A percentile compares a stretch with the other conserved stretches of the same genome.
phyloP scores from a whole-genome alignment of 2,797 vertebrate species.

The Gymnocypris eckloni region DNA sequence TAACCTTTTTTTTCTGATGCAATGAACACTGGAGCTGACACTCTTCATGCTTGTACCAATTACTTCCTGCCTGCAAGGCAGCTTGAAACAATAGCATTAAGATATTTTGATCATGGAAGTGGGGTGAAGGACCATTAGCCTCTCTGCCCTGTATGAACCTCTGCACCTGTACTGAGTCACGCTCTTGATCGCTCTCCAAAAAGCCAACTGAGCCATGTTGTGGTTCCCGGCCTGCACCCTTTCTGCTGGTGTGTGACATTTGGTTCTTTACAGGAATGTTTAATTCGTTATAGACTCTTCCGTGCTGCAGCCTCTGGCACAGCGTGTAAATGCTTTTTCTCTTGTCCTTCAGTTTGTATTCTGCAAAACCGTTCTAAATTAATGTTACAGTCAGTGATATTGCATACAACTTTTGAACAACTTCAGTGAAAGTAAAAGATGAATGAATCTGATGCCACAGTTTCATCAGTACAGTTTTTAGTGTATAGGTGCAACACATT shows the following conservation, averaged over 20 bases:
- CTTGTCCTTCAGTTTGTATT: not conserved
- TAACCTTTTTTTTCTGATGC: not conserved
- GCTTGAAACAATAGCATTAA: slow-evolving; percentile 38
- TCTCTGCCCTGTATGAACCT: slow-evolving; percentile 32
- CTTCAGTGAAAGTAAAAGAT: not conserved
- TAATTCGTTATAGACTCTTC: slow-evolving; percentile 47
- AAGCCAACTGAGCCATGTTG: slow-evolving; percentile 17
- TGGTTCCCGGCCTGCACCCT: slow-evolving; percentile 18
- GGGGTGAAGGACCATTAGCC: slow-evolving; percentile 12
- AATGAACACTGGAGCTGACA: slow-evolving; percentile 39
- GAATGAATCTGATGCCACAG: not conserved
- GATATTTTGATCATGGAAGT: slow-evolving; percentile 54
- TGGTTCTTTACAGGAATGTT: slow-evolving; percentile 47
- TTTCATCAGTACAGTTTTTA: not conserved
- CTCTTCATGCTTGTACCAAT: slow-evolving; percentile 54
- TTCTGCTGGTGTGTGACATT: slow-evolving; percentile 55
- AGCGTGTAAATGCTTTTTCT: slow-evolving; percentile 14
- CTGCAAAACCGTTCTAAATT: slow-evolving; percentile 21
- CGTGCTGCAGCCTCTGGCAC: slow-evolving; percentile 10
- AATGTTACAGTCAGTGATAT: not conserved
- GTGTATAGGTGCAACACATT: not conserved
- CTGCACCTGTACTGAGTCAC: slow-evolving; percentile 30
- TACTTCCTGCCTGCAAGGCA: slow-evolving; percentile 54
- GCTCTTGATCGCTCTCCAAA: slow-evolving; percentile 52
- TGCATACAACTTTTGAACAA: not conserved